Conservation (phyloP, 2,113 vertebrate species). For the Neolamprologus variostigma region DNA sequence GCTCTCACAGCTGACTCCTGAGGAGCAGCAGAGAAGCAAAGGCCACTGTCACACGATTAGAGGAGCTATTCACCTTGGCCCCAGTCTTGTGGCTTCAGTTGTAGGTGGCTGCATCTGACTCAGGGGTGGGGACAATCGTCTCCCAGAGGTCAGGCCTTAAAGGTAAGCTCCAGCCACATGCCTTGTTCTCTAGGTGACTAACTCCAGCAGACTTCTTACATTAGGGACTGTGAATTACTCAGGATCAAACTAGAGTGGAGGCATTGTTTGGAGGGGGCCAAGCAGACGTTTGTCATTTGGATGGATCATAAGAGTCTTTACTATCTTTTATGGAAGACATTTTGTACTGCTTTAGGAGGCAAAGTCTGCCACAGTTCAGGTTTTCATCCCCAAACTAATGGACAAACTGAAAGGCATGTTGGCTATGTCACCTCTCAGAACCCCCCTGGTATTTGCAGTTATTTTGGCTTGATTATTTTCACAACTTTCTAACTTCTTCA, state of each 20-base stretch:
- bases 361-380: neutral
- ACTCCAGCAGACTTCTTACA: neutral
- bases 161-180: neutral
- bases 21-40: neutral
- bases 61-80: neutral
- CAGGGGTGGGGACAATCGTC: neutral
- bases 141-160: neutral
- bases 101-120: neutral
- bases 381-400: neutral
- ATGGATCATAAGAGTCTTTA: neutral
- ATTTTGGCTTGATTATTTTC: neutral
- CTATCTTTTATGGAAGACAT: neutral
- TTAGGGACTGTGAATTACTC: neutral
- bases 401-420: neutral
- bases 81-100: neutral
- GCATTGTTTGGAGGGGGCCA: neutral
- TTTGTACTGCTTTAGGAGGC: neutral
- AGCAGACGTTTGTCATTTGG: neutral
- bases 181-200: accelerated
- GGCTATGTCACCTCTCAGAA: neutral
- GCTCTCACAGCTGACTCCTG: neutral
- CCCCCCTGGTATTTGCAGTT: neutral
- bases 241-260: neutral
- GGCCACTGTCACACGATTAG: neutral
- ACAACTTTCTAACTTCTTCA: neutral